Base-by-base conservation (phyloP, 2,113 vertebrate genomes). In the Lepus timidus region DNA sequence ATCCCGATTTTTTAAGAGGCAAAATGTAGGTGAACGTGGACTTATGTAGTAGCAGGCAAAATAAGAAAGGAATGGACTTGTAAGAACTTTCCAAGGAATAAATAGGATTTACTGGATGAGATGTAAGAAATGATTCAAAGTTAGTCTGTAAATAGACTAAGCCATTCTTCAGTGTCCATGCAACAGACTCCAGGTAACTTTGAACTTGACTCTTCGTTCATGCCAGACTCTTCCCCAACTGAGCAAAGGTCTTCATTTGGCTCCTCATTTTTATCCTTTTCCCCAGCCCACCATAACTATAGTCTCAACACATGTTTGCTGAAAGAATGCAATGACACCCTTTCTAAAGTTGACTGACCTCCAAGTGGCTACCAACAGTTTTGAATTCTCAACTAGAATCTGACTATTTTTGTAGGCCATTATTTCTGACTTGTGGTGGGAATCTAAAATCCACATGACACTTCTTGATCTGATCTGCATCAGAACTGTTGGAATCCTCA, bases 1-100 rank as follows among this genome's bases (percentile, higher is more conserved):
- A 58, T 58, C 55, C 12, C 20, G 11, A 44, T 33, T 90, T 96
- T 94, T 88, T 65, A 88, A 85, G 76, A 67, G 52, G 6, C 55
- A 44, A 61, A 55, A 20, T 71, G 81, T 78, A 68, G n/a, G 49
- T 25, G 2, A 16, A 58, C 64, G 44, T 88, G 17, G 16, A 27
- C 20, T 92, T 61, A 76, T 61, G 2, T 70, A 3, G 49, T 52
- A 64, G 16, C n/a, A 51, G 44, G n/a, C 20, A 61, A 88, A 81
- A 31, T 36, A 33, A 85, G 39, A 84, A 90, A 93, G 64, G 1
- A 75, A 51, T 36, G 1, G 25, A 64, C 44, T 92, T 49, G 62
- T 3, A 62, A 86, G 20, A 49, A 55, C 10, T 92, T 92, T 78
- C 49, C 19, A 62, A 82, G 31, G 25, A 64, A 79, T 29, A 87